A percentile compares a stretch with the other conserved stretches of the same genome.
Conservation (phyloP, 2,113 vertebrate genomes). For the Larimichthys crocea region DNA sequence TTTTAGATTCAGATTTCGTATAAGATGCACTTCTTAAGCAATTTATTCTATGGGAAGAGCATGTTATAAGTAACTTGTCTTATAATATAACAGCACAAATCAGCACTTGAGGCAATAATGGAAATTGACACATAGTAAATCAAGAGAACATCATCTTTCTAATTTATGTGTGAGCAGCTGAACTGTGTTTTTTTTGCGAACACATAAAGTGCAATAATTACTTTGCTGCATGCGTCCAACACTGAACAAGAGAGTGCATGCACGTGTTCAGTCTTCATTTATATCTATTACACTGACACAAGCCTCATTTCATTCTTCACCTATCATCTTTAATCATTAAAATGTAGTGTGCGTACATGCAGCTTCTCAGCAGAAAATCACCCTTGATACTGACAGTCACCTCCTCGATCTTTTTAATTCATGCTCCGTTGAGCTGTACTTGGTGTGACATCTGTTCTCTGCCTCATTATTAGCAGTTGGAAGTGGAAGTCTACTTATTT, state of each 20-base stretch:
- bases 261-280: background rate
- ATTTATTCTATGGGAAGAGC: background rate
- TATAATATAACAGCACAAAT: background rate
- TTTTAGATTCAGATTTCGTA: background rate
- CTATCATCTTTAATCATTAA: slow-evolving; percentile 27
- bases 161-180: background rate
- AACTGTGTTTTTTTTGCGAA: slow-evolving; percentile 8
- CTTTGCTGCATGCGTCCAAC: background rate
- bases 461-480: slow-evolving; percentile 21
- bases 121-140: background rate
- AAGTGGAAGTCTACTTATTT: slow-evolving; percentile 21
- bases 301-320: slow-evolving; percentile 10
- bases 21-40: too few relatives aligned
- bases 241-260: background rate
- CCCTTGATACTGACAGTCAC: slow-evolving; percentile 5
- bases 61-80: background rate
- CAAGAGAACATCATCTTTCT: background rate
- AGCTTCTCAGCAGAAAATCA: slow-evolving; percentile 19
- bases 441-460: slow-evolving; percentile 27
- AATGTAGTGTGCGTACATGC: background rate
- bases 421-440: background rate
- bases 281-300: background rate
- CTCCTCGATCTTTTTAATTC: slow-evolving; percentile 15
- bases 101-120: background rate
- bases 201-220: slow-evolving; percentile 8